Evolutionary conservation across 2,888 invertebrate genomes (phyloP), one percentile per base, ranked within the genome.

Genomic region (Electrophaes corylata): DNA sequence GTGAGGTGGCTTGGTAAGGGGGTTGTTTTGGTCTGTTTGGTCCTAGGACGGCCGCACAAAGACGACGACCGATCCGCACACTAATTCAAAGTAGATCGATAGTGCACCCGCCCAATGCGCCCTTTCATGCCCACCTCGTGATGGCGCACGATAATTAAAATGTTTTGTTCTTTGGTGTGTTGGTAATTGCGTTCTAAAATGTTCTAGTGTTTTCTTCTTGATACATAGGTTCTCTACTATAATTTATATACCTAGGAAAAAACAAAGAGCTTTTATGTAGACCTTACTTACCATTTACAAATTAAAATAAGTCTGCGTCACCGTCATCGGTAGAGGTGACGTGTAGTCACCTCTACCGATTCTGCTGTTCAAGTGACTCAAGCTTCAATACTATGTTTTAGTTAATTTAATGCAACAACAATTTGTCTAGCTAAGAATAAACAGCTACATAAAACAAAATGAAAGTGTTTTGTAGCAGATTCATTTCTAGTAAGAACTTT

Each of bases 1-100:
- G 73, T 54, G 66, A 72, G 72, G 73, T 54, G 66, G 68, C 52
- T 57, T 71, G 66, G 70, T 63, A 60, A 78, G 80, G 79, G 71
- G 76, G 76, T 90, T 90, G 92, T 91, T 91, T 92, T 91, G 91
- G 92, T 91, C 91, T 91, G 88, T 92, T 92, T 92, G 86, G 87
- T 79, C 85, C 85, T 85, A 88, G 86, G 83, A 85, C 87, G 88
- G 87, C 75, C 81, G 81, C 88, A 90, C 89, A 91, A 91, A 91
- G 91, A 91, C 91, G 89, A 78, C 84, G 86, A 82, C 83, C 91
- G 91, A 90, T 89, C 86, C 88, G 88, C 87, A 87, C 91, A 90
- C 91, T 91, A 91, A 91, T 91, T 91, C 89, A 87, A 87, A 86
- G 78, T 83, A 90, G 90, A 91, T 91, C 91, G 91, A 91, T 91